Conservation (phyloP, 1,140 invertebrate genomes). For the Octopus sinensis region DNA sequence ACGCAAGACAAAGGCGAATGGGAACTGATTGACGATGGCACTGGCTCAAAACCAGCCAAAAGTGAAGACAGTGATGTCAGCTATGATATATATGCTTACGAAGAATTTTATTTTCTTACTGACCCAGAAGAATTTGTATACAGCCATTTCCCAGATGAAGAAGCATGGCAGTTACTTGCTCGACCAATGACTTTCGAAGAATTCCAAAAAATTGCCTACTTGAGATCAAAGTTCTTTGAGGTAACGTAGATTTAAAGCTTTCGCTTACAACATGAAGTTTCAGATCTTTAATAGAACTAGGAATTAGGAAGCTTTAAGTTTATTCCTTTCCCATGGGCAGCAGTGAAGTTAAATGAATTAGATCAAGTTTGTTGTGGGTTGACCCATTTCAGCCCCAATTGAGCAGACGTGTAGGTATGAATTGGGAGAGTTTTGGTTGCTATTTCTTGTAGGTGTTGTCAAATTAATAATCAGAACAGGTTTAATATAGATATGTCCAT, state of each 20-base stretch:
- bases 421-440: no score
- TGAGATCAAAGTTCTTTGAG: slow-evolving; percentile 46
- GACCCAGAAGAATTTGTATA: slow-evolving; percentile 61
- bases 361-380: no score
- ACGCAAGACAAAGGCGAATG: slow-evolving; percentile 31
- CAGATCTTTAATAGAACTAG: slow-evolving; percentile 27
- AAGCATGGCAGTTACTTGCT: slow-evolving; percentile 39
- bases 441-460: no score
- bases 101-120: slow-evolving; percentile 60
- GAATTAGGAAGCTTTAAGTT: slow-evolving; percentile 29
- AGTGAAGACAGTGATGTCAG: slow-evolving; percentile 3
- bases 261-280: slow-evolving; percentile 33
- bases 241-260: slow-evolving; percentile 33
- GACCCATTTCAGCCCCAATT: no score
- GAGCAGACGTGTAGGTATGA: no score
- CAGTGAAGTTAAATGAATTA: no score
- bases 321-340: slow-evolving; percentile 7
- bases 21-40: slow-evolving; percentile 40
- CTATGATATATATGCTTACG: slow-evolving; percentile 41
- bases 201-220: slow-evolving; percentile 42
- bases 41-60: slow-evolving; percentile 15
- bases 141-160: slow-evolving; percentile 59
- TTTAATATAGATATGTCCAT: no score
- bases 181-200: slow-evolving; percentile 29
- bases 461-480: no score